Evolutionary conservation across 2,888 invertebrate species (phyloP), one percentile per base, ranked within the genome.

Genomic region (Fabriciana adippe): DNA sequence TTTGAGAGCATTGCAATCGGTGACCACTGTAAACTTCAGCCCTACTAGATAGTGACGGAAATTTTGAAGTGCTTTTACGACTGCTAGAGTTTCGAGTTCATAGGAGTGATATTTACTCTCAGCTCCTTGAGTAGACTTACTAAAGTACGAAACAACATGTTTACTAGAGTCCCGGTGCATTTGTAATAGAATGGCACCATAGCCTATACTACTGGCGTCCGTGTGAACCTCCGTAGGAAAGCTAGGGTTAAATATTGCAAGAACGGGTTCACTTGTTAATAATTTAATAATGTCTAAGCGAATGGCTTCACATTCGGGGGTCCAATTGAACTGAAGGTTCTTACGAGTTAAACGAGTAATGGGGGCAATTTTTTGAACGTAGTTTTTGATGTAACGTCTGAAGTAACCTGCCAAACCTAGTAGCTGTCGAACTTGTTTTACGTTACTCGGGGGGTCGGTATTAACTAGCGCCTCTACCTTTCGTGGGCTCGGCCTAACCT

Each of bases 401-500:
- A 63, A 48, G 60, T 66, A 54, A 56, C 61, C 48, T 15, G 54
- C 64, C 13, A 68, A 41, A 2, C 67, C 67, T 16, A 64, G 16
- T 11, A 68, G 54, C 6, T 78, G 78, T 0, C 78, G 50, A 0
- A 76, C 74, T 51, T 79, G 74, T 26, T 73, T 77, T 0, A 76
- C 76, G 18, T 72, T 76, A 15, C 1, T 60, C 0, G 79, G 77
- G 8, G 55, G 11, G 0, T 68, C 66, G 0, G 76, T 14, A 8
- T 76, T 71, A 2, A 68, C 48, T 6, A 79, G 47, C 1, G 77
- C 78, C 50, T 76, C 55, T 0, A 78, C 48, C 41, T 79, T 77
- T 0, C 53, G n/a, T 1, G 69, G 61, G 51, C 76, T 76, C 70
- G 80, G 78, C 53, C 72, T 55, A 2, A 77, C 77, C 71, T 76